phyloP scores from a whole-genome alignment of 2,888 invertebrate genomes.

The Agonum fuliginosum region DNA sequence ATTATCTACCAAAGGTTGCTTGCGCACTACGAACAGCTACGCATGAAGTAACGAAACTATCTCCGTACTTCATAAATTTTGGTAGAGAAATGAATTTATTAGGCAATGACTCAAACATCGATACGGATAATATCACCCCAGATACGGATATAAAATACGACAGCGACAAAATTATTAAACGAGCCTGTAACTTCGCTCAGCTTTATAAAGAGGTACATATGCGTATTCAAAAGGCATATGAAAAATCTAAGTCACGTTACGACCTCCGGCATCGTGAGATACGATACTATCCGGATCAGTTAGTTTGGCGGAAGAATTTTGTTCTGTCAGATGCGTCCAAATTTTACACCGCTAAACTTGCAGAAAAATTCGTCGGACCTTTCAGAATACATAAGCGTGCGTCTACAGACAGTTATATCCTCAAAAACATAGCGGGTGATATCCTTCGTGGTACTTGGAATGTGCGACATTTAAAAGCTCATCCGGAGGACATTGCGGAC shows the following conservation, averaged over 20 bases:
- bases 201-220: constrained; percentile 35
- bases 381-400: background rate
- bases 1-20: constrained; percentile 31
- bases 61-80: constrained; percentile 60
- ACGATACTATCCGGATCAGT: background rate
- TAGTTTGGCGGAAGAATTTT: constrained; percentile 42
- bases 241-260: constrained; percentile 9
- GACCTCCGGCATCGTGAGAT: constrained; percentile 25
- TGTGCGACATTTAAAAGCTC: constrained; percentile 1
- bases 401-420: background rate
- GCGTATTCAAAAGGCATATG: constrained; percentile 17
- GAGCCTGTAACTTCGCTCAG: background rate
- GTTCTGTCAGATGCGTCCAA: constrained; percentile 33
- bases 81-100: constrained; percentile 57
- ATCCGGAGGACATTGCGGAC: constrained; percentile 1
- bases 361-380: constrained; percentile 44
- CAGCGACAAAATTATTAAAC: background rate
- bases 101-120: background rate
- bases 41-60: constrained; percentile 54
- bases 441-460: background rate
- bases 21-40: constrained; percentile 55
- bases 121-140: background rate
- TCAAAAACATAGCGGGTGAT: background rate
- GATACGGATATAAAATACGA: background rate
- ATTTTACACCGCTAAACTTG: constrained; percentile 39